Evolutionary conservation across 2,888 invertebrate genomes (phyloP), one percentile per base, ranked within the genome.

Genomic region (Drosophila anomalata): DNA sequence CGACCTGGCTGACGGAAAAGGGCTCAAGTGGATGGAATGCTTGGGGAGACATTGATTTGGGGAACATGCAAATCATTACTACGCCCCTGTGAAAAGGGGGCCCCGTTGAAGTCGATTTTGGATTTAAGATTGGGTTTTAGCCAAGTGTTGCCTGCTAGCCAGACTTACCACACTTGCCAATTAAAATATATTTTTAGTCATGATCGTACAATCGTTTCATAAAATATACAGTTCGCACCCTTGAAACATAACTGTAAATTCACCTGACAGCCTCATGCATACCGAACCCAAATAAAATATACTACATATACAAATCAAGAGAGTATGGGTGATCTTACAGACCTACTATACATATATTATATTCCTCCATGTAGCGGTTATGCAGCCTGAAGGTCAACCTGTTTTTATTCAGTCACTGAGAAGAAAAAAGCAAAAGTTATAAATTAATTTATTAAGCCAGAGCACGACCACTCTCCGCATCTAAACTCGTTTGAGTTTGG

Each of bases 401-500:
- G 82, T 80, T 80, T 79, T 41, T 11, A 20, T n/a, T 36, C 36
- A 33, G 72, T 54, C 31, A 63, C 46, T 53, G 46, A 58, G 33
- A 14, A 26, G 36, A 42, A 63, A 65, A 79, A 78, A 63, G 71
- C 60, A 67, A 76, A 72, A 72, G 74, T 78, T 78, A 78, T 74
- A 78, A 76, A 76, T 78, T 78, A 76, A 77, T 66, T 76, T 74
- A 74, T 66, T 72, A 71, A 75, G 68, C 73, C 75, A 65, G 69
- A 67, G 71, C 79, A 51, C 62, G 68, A 12, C 47, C 57, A 62
- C 61, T 61, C 75, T 48, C 56, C 59, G 60, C 42, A 74, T 59
- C 60, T 74, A 78, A 78, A 78, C 78, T 67, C 54, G 78, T 78
- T 78, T 78, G n/a, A 48, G 50, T 7, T 36, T n/a, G 22, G 33